Evolutionary conservation across 2,797 vertebrate species (phyloP).

Genomic region (Acipenser oxyrinchus): DNA sequence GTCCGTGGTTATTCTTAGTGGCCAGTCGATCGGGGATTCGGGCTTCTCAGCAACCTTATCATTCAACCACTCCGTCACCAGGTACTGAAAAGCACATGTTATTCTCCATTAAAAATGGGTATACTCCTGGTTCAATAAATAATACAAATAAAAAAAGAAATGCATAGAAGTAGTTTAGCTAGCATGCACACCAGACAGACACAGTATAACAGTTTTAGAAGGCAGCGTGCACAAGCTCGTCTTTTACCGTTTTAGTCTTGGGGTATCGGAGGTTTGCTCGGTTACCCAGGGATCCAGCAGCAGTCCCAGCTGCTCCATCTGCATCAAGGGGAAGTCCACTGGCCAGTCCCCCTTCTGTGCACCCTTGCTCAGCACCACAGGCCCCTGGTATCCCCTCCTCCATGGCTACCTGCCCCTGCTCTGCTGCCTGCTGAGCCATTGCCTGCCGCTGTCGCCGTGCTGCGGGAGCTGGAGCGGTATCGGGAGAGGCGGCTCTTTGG

Average conservation of each 20-base stretch:
- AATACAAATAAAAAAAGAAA: too few relatives aligned
- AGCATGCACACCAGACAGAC: background rate
- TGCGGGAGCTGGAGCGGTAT: constrained; percentile 85
- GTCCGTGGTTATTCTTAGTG: constrained; percentile 91
- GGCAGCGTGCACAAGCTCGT: too few relatives aligned
- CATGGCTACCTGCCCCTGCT: constrained; percentile 48
- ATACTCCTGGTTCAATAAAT: too few relatives aligned
- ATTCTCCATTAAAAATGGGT: background rate
- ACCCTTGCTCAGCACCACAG: constrained; percentile 61
- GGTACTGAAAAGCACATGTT: constrained; percentile 58
- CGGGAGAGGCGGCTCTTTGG: constrained; percentile 93
- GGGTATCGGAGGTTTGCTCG: constrained; percentile 78
- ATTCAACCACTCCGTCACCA: constrained; percentile 94
- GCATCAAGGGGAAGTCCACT: constrained; percentile 61
- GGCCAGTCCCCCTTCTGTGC: constrained; percentile 60
- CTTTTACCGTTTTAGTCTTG: constrained; percentile 89
- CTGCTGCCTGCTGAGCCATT: constrained; percentile 75
- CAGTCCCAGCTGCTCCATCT: constrained; percentile 53
- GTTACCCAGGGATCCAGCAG: constrained; percentile 62
- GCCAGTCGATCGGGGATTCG: constrained; percentile 77
- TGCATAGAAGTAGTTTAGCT: too few relatives aligned
- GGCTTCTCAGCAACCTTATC: constrained; percentile 80
- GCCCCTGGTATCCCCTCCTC: constrained; percentile 68
- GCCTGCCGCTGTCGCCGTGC: constrained; percentile 88
- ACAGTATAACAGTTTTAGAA: background rate